Percentiles rank a stretch among this genome's conserved stretches.
Conservation (phyloP, 2,113 vertebrate species). For the Aegithalos caudatus region DNA sequence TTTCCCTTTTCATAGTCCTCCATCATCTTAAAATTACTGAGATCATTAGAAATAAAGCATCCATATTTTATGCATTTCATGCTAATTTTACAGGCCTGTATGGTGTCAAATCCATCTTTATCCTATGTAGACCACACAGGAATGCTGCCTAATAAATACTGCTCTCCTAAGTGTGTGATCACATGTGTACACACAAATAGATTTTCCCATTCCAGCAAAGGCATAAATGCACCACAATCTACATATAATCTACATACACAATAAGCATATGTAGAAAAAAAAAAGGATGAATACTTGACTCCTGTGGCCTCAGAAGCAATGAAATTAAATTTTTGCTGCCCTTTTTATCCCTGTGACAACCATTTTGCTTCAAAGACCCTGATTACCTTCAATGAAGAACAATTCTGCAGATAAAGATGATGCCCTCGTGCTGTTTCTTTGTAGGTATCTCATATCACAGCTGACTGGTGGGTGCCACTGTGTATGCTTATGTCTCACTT, state of each 20-base stretch:
- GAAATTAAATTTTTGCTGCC: neutral
- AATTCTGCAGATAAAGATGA: neutral
- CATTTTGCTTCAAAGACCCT: neutral
- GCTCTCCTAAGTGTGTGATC: neutral
- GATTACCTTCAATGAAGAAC: fast-evolving
- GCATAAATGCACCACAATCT: neutral
- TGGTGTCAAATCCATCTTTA: neutral
- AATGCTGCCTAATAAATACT: neutral
- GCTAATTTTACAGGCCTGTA: neutral
- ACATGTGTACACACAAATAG: neutral
- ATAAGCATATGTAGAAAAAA: neutral
- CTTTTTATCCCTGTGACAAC: neutral
- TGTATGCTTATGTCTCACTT: neutral
- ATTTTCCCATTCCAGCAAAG: neutral
- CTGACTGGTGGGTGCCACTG: neutral
- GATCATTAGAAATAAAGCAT: neutral
- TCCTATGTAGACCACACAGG: neutral
- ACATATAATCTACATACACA: no score
- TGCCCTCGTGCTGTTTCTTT: neutral
- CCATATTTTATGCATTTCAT: neutral
- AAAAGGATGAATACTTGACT: neutral
- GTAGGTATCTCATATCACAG: neutral
- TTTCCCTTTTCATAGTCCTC: neutral
- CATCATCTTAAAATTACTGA: neutral
- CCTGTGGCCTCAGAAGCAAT: neutral